phyloP scores from a whole-genome alignment of 2,113 vertebrate species.

The Dissostichus mawsoni region DNA sequence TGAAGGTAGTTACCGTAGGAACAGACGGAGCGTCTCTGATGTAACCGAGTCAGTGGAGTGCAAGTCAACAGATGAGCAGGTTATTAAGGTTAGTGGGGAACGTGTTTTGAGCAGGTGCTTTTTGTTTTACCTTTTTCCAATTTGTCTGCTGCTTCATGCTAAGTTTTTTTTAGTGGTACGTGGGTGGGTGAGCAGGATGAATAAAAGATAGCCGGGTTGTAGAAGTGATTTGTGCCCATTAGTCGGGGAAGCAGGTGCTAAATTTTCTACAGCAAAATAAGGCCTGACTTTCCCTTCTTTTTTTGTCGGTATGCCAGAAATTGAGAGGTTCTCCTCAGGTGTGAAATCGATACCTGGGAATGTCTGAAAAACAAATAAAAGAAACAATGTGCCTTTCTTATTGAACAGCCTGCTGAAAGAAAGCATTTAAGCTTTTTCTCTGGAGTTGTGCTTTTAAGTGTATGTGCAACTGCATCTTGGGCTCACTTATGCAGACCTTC shows the following conservation, averaged over 20 bases:
- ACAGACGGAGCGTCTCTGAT: slow-evolving; percentile 87
- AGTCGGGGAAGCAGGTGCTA: neutral
- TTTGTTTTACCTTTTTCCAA: neutral
- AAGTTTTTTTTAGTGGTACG: neutral
- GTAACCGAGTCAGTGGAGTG: slow-evolving; percentile 94
- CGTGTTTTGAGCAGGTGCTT: neutral
- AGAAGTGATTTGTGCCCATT: slow-evolving; percentile 2
- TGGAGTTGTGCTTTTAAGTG: neutral
- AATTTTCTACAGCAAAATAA: neutral
- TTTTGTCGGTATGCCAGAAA: neutral
- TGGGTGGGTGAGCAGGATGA: neutral
- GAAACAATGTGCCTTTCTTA: neutral
- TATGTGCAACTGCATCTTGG: too few relatives aligned
- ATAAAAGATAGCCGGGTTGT: slow-evolving; percentile 4
- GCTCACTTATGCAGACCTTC: neutral
- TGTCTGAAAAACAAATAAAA: neutral
- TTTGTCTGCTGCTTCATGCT: slow-evolving; percentile 1
- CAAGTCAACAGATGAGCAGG: slow-evolving; percentile 89
- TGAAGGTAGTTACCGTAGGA: slow-evolving; percentile 92
- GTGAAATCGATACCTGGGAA: neutral
- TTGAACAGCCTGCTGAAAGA: neutral
- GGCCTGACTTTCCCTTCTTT: neutral
- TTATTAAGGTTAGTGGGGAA: slow-evolving; percentile 89
- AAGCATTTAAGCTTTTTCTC: neutral
- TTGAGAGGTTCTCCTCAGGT: neutral